Percentiles rank a stretch among this genome's conserved stretches.
Evolutionary conservation across 2,888 invertebrate genomes (phyloP).

Genomic region (Amphimallon solstitiale): DNA sequence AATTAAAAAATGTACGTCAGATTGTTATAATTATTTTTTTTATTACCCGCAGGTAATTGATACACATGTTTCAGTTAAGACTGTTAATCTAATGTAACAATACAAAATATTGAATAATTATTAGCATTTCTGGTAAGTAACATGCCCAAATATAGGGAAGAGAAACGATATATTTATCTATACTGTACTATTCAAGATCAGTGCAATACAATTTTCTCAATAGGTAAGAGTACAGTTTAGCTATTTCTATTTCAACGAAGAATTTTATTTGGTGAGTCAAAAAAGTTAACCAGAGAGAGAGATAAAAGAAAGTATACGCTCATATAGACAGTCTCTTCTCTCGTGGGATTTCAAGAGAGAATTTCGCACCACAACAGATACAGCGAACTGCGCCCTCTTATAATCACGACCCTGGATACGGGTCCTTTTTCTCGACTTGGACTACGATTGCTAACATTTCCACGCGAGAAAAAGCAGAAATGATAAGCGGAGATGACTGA

Average conservation of each 20-base stretch:
- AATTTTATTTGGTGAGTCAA: constrained; percentile 26
- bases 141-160: no score
- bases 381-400: constrained; percentile 5
- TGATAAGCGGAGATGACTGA: constrained; percentile 30
- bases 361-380: constrained; percentile 14
- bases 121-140: no score
- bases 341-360: constrained; percentile 8
- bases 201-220: neutral
- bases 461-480: constrained; percentile 13
- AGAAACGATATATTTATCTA: no score
- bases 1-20: no score
- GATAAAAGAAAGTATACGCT: constrained; percentile 14
- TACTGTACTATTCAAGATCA: neutral
- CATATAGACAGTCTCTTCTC: constrained; percentile 17
- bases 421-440: neutral
- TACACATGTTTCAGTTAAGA: no score
- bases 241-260: constrained; percentile 9
- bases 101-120: no score
- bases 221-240: constrained; percentile 7
- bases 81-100: no score
- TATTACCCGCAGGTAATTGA: no score
- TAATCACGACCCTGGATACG: constrained; percentile 12
- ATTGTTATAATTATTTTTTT: no score
- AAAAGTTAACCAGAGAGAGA: constrained; percentile 3
- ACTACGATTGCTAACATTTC: constrained; percentile 6